Conservation (phyloP, 1,140 invertebrate species). For the Arion vulgaris region DNA sequence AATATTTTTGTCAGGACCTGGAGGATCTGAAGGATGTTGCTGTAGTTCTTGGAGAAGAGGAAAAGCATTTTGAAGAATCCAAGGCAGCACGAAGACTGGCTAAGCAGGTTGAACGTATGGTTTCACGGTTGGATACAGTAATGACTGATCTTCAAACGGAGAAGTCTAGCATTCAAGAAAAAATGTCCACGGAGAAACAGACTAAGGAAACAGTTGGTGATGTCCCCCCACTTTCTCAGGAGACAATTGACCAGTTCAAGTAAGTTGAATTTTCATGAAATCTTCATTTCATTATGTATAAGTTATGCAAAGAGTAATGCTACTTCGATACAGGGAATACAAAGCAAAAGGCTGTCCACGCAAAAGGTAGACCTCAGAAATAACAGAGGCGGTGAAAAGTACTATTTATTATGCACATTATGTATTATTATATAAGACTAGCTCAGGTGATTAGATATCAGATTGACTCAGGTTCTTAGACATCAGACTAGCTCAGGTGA, state of each 20-base stretch:
- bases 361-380: no score
- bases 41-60: slow-evolving; percentile 82
- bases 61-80: slow-evolving; percentile 70
- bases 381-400: no score
- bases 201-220: background rate
- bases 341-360: no score
- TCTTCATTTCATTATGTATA: no score
- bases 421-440: no score
- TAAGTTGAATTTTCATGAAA: background rate
- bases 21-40: slow-evolving; percentile 75
- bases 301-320: no score
- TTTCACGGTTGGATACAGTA: slow-evolving; percentile 85
- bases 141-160: slow-evolving; percentile 83
- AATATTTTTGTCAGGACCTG: slow-evolving; percentile 66
- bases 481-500: no score
- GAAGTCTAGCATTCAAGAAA: slow-evolving; percentile 77
- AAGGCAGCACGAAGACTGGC: slow-evolving; percentile 78
- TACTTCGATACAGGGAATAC: no score
- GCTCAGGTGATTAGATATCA: no score
- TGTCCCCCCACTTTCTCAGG: background rate
- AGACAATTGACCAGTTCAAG: slow-evolving; percentile 13
- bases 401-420: no score
- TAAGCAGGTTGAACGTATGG: slow-evolving; percentile 89
- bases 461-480: no score
- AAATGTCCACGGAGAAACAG: slow-evolving; percentile 47